A percentile compares a stretch with the other conserved stretches of the same genome.
Evolutionary conservation across 2,113 vertebrate genomes (phyloP).

Genomic region (Procapra przewalskii): DNA sequence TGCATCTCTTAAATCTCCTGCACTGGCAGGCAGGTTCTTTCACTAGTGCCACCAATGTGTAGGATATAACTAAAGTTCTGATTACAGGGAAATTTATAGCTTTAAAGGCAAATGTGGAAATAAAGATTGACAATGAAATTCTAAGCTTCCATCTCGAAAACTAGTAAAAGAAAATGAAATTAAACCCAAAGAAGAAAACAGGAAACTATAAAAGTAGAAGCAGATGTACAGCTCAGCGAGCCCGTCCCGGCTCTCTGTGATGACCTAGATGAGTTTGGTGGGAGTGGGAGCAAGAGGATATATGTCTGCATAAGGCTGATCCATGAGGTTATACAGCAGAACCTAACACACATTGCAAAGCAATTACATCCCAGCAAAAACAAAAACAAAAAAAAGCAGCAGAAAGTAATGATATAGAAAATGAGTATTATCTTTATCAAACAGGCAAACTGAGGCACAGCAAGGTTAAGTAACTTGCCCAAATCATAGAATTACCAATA

Average conservation of each 20-base stretch:
- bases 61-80: not conserved
- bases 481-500: not conserved
- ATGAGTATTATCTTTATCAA: not conserved
- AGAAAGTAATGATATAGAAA: not conserved
- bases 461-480: not conserved
- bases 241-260: fast-evolving
- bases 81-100: not conserved
- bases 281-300: not conserved
- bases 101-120: not conserved
- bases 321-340: not conserved
- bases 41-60: not conserved
- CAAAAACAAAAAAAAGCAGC: no score
- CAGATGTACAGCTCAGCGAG: not conserved
- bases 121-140: not conserved
- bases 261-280: not conserved
- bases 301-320: not conserved
- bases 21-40: not conserved
- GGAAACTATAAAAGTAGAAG: not conserved
- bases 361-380: not conserved
- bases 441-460: not conserved
- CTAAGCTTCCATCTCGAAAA: not conserved
- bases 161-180: not conserved
- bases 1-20: not conserved
- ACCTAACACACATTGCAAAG: not conserved
- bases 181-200: not conserved